Evolutionary conservation across 1,140 invertebrate species (phyloP).

Genomic region (Zaprionus africanus): DNA sequence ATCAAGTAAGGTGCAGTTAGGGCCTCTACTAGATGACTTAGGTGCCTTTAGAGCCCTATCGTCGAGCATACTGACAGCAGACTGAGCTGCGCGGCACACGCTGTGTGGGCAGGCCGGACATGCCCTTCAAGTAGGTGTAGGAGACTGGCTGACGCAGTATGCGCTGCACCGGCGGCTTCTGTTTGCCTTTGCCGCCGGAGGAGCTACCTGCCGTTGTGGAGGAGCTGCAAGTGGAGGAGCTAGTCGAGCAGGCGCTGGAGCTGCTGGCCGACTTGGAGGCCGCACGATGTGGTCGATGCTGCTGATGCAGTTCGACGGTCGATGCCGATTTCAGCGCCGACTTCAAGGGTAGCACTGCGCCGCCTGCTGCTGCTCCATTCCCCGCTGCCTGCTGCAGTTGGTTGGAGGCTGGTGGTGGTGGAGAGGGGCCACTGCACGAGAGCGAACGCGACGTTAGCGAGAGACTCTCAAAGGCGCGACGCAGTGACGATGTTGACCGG

Average conservation of each 20-base stretch:
- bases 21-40: too few species aligned
- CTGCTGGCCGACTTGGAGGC: constrained; percentile 42
- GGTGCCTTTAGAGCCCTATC: constrained; percentile 42
- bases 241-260: constrained; percentile 43
- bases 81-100: constrained; percentile 87
- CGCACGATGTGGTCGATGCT: constrained; percentile 25
- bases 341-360: constrained; percentile 60
- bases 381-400: neutral
- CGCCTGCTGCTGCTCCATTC: neutral
- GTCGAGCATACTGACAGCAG: constrained; percentile 80
- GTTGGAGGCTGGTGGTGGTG: constrained; percentile 42
- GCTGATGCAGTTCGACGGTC: constrained; percentile 68
- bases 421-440: constrained; percentile 86
- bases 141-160: constrained; percentile 90
- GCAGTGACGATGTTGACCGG: constrained; percentile 88
- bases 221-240: constrained; percentile 23
- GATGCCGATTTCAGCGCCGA: constrained; percentile 78
- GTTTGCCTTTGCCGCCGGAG: constrained; percentile 56
- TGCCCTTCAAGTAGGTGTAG: constrained; percentile 91
- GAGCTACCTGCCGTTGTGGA: constrained; percentile 24
- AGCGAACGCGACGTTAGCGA: constrained; percentile 87
- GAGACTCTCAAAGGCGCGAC: constrained; percentile 89
- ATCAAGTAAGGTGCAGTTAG: too few species aligned
- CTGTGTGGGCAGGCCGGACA: constrained; percentile 91
- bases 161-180: constrained; percentile 87